Conservation (phyloP, 2,888 invertebrate species). For the Aphodius sticticus region DNA sequence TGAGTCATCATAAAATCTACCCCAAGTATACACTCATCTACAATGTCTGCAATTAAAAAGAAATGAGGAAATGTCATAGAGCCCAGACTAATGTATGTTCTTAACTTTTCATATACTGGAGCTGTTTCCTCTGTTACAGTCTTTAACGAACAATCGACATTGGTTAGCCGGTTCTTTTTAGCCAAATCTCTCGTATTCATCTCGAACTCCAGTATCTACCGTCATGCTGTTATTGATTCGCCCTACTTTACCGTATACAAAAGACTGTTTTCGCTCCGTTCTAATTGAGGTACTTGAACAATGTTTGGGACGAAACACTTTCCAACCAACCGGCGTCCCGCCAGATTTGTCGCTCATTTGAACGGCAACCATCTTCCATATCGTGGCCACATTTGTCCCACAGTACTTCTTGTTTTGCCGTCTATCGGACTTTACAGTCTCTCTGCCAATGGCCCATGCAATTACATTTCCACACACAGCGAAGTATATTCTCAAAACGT, state of each 20-base stretch:
- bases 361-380: not conserved
- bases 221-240: not conserved
- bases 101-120: not conserved
- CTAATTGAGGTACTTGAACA: not conserved
- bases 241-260: not conserved
- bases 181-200: not conserved
- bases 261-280: not conserved
- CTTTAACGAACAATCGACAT: not conserved
- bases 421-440: not conserved
- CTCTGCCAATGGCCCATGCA: not conserved
- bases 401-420: not conserved
- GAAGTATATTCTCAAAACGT: too few relatives aligned
- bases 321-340: not conserved
- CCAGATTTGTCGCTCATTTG: not conserved
- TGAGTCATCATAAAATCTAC: not conserved
- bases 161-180: not conserved
- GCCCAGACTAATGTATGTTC: not conserved
- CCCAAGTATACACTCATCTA: not conserved
- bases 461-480: not conserved
- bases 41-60: not conserved
- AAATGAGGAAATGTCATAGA: not conserved
- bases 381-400: not conserved
- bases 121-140: not conserved
- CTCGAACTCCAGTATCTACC: not conserved
- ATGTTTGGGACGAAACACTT: not conserved